A percentile compares a stretch with the other conserved stretches of the same genome.
Evolutionary conservation across 2,797 vertebrate species (phyloP).

Genomic region (Myripristis murdjan): DNA sequence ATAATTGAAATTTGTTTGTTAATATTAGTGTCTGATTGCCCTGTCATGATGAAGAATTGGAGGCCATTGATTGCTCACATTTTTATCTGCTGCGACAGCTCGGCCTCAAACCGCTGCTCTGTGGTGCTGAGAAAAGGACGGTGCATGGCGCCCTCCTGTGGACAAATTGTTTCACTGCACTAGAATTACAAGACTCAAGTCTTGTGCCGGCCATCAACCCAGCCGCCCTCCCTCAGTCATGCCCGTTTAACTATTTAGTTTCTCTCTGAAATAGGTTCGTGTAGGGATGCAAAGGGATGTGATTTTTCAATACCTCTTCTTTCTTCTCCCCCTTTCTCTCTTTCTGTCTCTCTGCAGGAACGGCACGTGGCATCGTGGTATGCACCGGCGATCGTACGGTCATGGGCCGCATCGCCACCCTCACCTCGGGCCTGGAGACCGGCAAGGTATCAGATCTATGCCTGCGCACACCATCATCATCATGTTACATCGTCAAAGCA

Average conservation of each 20-base stretch:
- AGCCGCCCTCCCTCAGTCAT: background rate
- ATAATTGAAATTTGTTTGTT: no score
- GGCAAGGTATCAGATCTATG: no score
- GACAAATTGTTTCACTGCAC: conserved; percentile 17
- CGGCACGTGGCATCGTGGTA: conserved; percentile 94
- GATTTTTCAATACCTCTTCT: no score
- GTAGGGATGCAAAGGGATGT: no score
- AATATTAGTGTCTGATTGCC: no score
- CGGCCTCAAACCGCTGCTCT: background rate
- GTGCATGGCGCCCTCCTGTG: conserved; percentile 52
- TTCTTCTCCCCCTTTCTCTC: no score
- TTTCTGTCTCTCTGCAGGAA: conserved; percentile 87
- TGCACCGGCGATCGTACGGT: conserved; percentile 96
- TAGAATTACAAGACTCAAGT: background rate
- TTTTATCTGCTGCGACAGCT: no score
- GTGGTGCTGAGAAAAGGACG: background rate
- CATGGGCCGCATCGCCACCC: conserved; percentile 96
- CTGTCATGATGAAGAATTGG: no score
- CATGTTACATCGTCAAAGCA: no score
- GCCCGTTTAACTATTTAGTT: background rate
- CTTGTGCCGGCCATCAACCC: background rate
- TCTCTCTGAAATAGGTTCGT: no score
- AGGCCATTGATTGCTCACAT: no score
- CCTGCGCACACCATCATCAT: no score
- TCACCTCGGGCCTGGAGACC: conserved; percentile 95